Evolutionary conservation across 2,888 invertebrate genomes (phyloP).

Genomic region (Drosophila prostipennis): DNA sequence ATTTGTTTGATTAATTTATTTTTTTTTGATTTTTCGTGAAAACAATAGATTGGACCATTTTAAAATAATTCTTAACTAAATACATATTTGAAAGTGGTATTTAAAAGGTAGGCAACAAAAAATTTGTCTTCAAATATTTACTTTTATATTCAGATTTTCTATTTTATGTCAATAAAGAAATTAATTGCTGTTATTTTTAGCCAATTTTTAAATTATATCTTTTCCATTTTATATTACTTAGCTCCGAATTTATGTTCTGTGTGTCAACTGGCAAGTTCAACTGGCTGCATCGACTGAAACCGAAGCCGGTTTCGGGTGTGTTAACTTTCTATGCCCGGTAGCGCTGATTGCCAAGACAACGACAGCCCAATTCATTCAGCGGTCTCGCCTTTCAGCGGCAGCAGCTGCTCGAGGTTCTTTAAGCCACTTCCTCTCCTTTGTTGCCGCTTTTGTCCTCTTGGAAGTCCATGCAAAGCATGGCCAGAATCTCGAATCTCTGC

Average conservation of each 20-base stretch:
- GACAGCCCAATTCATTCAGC: constrained; percentile 64
- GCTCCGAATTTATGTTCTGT: not conserved
- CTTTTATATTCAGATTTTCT: too few relatives aligned
- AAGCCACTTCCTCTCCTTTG: constrained; percentile 10
- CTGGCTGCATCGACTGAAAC: constrained; percentile 63
- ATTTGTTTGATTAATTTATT: too few relatives aligned
- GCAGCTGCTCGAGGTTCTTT: constrained; percentile 36
- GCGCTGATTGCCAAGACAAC: constrained; percentile 69
- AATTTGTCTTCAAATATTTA: too few relatives aligned
- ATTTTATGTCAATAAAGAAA: too few relatives aligned
- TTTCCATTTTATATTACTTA: not conserved
- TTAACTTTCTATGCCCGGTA: constrained; percentile 78
- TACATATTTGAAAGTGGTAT: too few relatives aligned
- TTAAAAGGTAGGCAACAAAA: too few relatives aligned
- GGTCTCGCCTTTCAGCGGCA: constrained; percentile 55
- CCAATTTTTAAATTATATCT: too few relatives aligned
- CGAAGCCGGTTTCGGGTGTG: constrained; percentile 70
- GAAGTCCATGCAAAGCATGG: constrained; percentile 46
- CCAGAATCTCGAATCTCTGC: constrained; percentile 30
- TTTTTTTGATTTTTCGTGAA: too few relatives aligned
- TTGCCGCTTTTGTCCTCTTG: constrained; percentile 6
- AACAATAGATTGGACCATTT: too few relatives aligned
- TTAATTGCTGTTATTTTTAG: too few relatives aligned
- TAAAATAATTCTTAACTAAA: too few relatives aligned
- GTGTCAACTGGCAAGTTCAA: constrained; percentile 41